A percentile compares a stretch with the other conserved stretches of the same genome.
phyloP scores from a whole-genome alignment of 1,140 invertebrate genomes.

The Hermetia illucens region DNA sequence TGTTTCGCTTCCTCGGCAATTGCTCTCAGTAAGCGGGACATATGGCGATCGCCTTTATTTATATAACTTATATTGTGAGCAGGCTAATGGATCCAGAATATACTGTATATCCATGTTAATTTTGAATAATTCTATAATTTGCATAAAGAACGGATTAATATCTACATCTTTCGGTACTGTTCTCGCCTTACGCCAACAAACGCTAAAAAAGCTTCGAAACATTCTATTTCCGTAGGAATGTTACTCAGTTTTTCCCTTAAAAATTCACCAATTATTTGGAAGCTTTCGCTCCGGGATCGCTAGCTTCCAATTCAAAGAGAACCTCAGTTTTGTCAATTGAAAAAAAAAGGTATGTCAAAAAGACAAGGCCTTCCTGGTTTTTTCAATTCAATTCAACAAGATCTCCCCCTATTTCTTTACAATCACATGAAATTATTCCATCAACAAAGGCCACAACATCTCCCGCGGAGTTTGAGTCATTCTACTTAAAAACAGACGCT shows the following conservation, averaged over 20 bases:
- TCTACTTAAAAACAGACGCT: not conserved
- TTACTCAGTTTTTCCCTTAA: not conserved
- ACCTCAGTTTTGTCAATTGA: not conserved
- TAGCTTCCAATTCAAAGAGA: not conserved
- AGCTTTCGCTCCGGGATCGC: not conserved
- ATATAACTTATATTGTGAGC: not conserved
- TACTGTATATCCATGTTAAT: conserved; percentile 2
- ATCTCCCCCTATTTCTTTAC: conserved; percentile 1
- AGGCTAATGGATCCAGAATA: not conserved
- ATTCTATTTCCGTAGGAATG: too few relatives aligned
- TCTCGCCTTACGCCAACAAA: not conserved
- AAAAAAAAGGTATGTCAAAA: conserved; percentile 1
- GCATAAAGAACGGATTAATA: conserved; percentile 1
- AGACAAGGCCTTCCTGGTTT: not conserved
- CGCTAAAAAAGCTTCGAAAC: not conserved
- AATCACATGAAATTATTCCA: conserved; percentile 5
- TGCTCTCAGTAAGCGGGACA: not conserved
- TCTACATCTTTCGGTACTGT: not conserved
- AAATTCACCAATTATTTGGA: not conserved
- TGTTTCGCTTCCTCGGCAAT: not conserved
- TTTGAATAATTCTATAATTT: conserved; percentile 2
- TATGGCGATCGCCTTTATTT: not conserved
- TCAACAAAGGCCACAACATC: conserved; percentile 5
- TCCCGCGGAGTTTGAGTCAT: too few relatives aligned
- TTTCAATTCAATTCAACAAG: not conserved